Evolutionary conservation across 1,140 invertebrate genomes (phyloP), one percentile per base, ranked within the genome.

Genomic region (Zaprionus taronus): DNA sequence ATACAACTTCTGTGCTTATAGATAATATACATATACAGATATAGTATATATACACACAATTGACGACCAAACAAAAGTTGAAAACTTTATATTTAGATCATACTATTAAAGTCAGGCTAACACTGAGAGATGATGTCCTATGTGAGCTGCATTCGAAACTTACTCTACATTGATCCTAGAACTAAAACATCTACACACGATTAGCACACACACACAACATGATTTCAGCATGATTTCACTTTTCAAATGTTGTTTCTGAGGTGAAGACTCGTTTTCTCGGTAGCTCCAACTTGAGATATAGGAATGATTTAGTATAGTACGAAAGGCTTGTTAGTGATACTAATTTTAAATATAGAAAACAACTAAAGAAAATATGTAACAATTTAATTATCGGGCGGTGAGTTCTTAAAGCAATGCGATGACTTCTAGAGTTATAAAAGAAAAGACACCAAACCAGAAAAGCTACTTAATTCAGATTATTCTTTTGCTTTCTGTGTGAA

Each of bases 21-120:
- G n/a, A 47, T 61, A 71, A 79, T 82, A 58, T 56, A 79, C 41
- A 80, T 79, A 76, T 9, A 44, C 41, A 17, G n/a, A 17, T 47
- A 47, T 17, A 44, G 41, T 67, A 77, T 55, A 80, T 78, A 77
- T 63, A 82, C 69, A 75, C 67, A 81, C 61, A 87, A 87, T 89
- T 79, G 84, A 89, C 83, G 83, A 85, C 84, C 84, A 89, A 89
- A 79, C 84, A 66, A 89, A 89, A 89, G 84, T 89, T 84, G 75
- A 87, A 87, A 87, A 87, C 84, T 87, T 87, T 87, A 87, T 68
- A 80, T 73, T 73, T 81, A 87, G 81, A 58, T 69, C 77, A 79
- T 66, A 68, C 62, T 64, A 51, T 47, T 12, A 36, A 72, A 65
- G 36, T 64, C 47, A 36, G 44, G 58, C 20, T 17, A 68, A 73